phyloP scores from a whole-genome alignment of 2,113 vertebrate genomes.

The Anolis carolinensis region DNA sequence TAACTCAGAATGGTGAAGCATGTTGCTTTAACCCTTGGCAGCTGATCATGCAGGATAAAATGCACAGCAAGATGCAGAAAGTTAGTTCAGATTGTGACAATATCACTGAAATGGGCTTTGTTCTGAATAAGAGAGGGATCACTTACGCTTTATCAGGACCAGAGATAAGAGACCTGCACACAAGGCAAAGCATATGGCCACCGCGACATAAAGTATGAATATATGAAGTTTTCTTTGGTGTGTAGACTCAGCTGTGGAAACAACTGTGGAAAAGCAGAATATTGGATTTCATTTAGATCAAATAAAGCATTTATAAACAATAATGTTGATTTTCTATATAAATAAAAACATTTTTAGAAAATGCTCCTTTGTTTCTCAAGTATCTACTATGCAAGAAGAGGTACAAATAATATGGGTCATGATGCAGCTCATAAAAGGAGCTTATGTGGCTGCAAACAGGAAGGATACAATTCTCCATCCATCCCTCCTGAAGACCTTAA shows the following conservation, averaged over 20 bases:
- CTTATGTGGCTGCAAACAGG: no score
- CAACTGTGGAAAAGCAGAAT: slow-evolving; percentile 11
- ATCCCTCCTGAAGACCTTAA: no score
- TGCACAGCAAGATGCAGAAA: not conserved
- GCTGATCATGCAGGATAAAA: not conserved
- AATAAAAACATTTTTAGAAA: not conserved
- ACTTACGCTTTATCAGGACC: slow-evolving; percentile 25
- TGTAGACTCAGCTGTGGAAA: not conserved
- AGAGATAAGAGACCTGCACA: not conserved
- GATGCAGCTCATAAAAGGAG: no score
- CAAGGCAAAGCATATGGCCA: not conserved
- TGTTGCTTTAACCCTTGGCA: not conserved
- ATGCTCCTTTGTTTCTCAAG: not conserved
- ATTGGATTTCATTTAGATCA: not conserved
- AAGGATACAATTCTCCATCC: no score
- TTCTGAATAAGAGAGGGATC: not conserved
- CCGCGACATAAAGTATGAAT: slow-evolving; percentile 1
- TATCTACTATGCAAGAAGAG: not conserved
- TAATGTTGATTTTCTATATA: no score
- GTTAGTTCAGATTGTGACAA: not conserved
- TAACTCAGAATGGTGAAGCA: no score
- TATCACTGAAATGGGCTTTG: not conserved
- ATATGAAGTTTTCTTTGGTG: not conserved
- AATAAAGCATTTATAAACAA: not conserved
- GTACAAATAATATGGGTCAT: no score